Base-by-base conservation (phyloP, 1,140 invertebrate genomes). In the Phymorhynchus buccinoides region DNA sequence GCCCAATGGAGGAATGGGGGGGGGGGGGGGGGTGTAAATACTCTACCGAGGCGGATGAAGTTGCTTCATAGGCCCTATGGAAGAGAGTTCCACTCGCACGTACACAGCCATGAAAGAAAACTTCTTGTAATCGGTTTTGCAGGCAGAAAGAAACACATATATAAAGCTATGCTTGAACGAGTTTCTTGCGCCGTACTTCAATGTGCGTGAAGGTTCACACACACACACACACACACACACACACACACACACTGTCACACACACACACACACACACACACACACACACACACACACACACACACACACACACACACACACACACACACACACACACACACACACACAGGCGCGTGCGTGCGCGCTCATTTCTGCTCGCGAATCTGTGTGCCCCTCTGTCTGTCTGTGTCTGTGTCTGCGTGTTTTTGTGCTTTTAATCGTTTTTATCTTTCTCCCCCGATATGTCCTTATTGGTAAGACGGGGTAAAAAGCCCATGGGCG, bases 261-360 rank as follows among this genome's bases (percentile, higher is more conserved):
- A 71, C 68, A 71, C 68, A 71, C 68, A 71, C 68, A 35, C 30
- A 71, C 68, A 71, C 68, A 35, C 68, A 71, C 68, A 71, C 30
- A 35, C 68, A 71, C 68, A 71, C n/a, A 71, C 68, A 71, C 68
- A 37, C 30, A 0, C 68, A 37, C 68, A 37, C 68, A 71, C 68
- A 71, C 68, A 71, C 68, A 71, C 68, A 71, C 68, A 71, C 68
- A 71, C 68, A 71, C 68, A 71, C 68, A 71, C 68, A 35, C 18
- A 71, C 68, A 71, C 68, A 35, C 68, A 71, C 68, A 71, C 30
- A 71, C 68, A 71, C 68, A 71, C 27, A 71, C 68, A 71, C 68
- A 71, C 68, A 71, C 68, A 71, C 68, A 71, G 30, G 18, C 68
- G 18, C 68, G 18, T 32, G 18, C 68, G 18, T 32, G 18, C 68